Conservation (phyloP, 2,888 invertebrate genomes). For the Corbicula japonica region DNA sequence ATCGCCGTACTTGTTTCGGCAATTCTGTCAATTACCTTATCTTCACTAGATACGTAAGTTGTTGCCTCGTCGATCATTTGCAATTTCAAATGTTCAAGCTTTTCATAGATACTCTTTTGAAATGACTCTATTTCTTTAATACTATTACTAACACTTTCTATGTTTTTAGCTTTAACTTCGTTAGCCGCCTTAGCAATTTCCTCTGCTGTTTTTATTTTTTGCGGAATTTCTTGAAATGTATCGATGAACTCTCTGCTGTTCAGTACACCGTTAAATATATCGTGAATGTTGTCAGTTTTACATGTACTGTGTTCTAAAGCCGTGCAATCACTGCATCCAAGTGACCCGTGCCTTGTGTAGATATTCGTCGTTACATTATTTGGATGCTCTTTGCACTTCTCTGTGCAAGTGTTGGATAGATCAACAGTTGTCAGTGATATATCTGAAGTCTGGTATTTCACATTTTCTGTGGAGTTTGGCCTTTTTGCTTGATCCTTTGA, state of each 20-base stretch:
- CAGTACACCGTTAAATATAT: background rate
- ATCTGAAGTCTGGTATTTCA: too few relatives aligned
- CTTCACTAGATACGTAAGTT: background rate
- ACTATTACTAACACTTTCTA: background rate
- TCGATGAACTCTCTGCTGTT: background rate
- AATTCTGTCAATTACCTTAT: background rate
- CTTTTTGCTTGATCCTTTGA: too few relatives aligned
- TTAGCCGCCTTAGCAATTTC: background rate
- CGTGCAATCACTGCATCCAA: slow-evolving; percentile 1
- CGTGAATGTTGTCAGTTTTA: too few relatives aligned
- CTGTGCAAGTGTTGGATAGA: too few relatives aligned
- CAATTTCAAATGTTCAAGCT: background rate
- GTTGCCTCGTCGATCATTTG: background rate
- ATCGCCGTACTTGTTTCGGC: background rate
- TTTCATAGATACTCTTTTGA: background rate
- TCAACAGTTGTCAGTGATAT: too few relatives aligned
- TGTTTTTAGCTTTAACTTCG: background rate
- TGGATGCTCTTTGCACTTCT: too few relatives aligned
- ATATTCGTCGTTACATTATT: too few relatives aligned
- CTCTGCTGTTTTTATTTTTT: background rate
- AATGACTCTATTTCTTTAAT: background rate
- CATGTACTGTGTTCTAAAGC: background rate
- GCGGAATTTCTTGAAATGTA: background rate
- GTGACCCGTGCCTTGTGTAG: background rate
- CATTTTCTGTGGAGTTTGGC: too few relatives aligned